Conservation (phyloP, 2,888 invertebrate genomes). For the Epiperipatus broadwayi region DNA sequence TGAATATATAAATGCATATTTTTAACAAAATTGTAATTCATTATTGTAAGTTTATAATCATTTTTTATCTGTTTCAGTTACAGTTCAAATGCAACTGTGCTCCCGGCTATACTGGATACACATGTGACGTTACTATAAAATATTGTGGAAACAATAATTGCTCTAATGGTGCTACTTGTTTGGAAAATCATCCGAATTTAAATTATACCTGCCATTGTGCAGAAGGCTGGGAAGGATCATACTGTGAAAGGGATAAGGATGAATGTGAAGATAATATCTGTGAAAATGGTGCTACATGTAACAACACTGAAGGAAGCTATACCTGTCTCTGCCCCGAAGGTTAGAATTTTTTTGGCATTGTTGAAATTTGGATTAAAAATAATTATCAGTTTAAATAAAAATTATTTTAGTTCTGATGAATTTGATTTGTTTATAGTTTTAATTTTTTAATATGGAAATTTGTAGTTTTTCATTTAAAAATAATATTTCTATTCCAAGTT, state of each 20-base stretch:
- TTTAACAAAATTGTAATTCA: too few species aligned
- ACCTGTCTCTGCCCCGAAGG: neutral
- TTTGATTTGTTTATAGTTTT: too few species aligned
- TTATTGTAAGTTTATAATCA: too few species aligned
- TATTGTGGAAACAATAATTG: slow-evolving; percentile 1
- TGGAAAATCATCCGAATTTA: neutral
- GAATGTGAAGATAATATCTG: slow-evolving; percentile 10
- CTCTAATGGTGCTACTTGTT: slow-evolving; percentile 1
- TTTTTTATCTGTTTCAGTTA: too few species aligned
- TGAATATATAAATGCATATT: too few species aligned
- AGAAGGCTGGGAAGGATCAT: neutral
- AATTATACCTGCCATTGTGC: slow-evolving; percentile 9
- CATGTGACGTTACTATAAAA: slow-evolving; percentile 1
- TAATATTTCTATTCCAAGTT: too few species aligned
- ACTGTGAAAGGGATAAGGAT: slow-evolving; percentile 5
- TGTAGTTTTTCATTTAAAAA: too few species aligned
- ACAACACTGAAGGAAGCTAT: slow-evolving; percentile 8
- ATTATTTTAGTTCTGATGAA: too few species aligned
- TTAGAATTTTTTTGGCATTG: too few species aligned
- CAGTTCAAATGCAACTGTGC: slow-evolving; percentile 22
- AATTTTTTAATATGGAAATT: too few species aligned
- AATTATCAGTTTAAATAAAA: too few species aligned
- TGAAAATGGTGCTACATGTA: slow-evolving; percentile 5
- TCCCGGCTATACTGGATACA: slow-evolving; percentile 21
- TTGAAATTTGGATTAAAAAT: too few species aligned